Percentiles rank a stretch among this genome's conserved stretches.
phyloP scores from a whole-genome alignment of 2,113 vertebrate species.

The Onychorhynchus coronatus region DNA sequence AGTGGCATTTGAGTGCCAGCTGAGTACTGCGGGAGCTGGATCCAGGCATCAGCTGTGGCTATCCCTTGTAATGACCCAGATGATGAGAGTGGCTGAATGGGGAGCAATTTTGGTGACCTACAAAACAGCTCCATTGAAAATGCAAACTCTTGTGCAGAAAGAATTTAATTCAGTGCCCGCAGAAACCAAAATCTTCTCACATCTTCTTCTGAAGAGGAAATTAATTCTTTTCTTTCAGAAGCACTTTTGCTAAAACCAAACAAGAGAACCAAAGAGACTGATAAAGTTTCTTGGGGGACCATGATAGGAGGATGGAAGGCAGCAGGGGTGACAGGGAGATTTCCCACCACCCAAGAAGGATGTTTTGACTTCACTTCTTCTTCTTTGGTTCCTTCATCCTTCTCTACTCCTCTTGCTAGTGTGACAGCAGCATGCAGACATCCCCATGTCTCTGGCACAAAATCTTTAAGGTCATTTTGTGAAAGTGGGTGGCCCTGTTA shows the following conservation, averaged over 20 bases:
- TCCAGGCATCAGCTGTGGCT: constrained; percentile 35
- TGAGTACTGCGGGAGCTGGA: neutral
- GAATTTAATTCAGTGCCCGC: neutral
- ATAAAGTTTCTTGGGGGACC: neutral
- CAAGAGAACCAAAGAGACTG: neutral
- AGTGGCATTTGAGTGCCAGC: constrained; percentile 19
- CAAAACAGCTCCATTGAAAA: constrained; percentile 31
- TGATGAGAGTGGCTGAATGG: constrained; percentile 34
- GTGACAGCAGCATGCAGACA: neutral
- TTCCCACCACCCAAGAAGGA: neutral
- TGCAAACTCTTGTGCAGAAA: neutral
- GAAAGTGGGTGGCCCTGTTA: neutral
- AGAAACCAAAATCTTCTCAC: neutral
- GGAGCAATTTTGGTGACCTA: constrained; percentile 52
- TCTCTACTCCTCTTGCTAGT: neutral
- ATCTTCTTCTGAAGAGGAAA: neutral
- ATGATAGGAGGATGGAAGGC: neutral
- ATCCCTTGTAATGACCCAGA: neutral
- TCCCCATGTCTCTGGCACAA: neutral
- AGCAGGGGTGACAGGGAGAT: neutral
- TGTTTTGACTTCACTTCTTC: neutral
- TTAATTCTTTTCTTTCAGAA: neutral
- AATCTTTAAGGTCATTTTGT: neutral
- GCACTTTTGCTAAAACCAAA: neutral
- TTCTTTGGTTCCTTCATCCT: neutral